These are phyloP conservation scores for Steinernema hermaphroditum DNA, from an alignment of 2,888 invertebrate species.

Conservation along the genomic window DNA sequence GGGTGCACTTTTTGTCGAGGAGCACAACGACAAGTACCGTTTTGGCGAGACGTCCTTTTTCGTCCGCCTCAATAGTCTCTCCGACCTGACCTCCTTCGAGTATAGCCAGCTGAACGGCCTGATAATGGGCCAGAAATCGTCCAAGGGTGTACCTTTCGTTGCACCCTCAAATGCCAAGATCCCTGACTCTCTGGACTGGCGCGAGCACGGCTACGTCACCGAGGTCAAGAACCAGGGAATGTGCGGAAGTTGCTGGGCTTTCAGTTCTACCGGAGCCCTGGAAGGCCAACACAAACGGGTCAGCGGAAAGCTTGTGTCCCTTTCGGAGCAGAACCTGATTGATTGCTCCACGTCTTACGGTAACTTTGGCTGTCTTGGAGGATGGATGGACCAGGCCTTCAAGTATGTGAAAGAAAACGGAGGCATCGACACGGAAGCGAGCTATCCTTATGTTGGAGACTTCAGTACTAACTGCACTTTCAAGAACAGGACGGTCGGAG, in stretches of 20 bases:
- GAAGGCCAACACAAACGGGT: conserved; percentile 5
- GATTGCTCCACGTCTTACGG: conserved; percentile 67
- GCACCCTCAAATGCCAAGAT: not conserved
- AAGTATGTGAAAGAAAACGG: conserved; percentile 68
- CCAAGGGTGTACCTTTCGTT: not conserved
- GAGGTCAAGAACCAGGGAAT: not conserved
- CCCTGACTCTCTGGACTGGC: not conserved
- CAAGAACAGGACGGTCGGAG: conserved; percentile 56
- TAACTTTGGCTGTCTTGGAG: conserved; percentile 67
- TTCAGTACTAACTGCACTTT: conserved; percentile 64
- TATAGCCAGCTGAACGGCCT: not conserved
- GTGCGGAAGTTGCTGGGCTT: conserved; percentile 33
- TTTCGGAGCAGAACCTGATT: conserved; percentile 68
- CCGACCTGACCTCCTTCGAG: not conserved
- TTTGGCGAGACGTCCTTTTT: not conserved
- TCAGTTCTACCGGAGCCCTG: conserved; percentile 20
- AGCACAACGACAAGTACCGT: not conserved
- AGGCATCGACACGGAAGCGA: conserved; percentile 83
- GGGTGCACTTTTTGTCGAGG: not conserved
- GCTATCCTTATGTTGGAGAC: conserved; percentile 84
- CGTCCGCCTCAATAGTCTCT: not conserved
- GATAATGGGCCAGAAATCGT: not conserved
- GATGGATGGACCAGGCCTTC: conserved; percentile 67
- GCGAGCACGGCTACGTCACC: conserved; percentile 3
- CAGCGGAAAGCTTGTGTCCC: not conserved